These are phyloP conservation scores for Narcine bancroftii DNA, from an alignment of 2,113 vertebrate genomes.

Conservation along the genomic window DNA sequence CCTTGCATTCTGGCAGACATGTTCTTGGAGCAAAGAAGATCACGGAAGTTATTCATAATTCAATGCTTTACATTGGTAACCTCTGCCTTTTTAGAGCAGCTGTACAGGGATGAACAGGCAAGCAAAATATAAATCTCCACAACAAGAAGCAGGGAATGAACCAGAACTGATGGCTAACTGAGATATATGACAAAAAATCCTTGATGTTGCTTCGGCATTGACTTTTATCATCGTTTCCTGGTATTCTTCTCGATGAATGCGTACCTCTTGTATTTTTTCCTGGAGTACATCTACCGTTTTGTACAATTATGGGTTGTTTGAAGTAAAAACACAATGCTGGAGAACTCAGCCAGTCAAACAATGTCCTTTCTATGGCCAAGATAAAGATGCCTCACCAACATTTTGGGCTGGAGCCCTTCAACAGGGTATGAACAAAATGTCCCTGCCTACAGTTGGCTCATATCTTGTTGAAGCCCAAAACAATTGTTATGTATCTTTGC, in stretches of 20 bases:
- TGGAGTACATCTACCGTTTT: not conserved
- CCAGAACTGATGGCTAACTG: not conserved
- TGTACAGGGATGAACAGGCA: not conserved
- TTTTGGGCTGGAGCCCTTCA: too few relatives aligned
- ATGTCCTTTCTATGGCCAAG: too few relatives aligned
- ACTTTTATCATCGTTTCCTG: not conserved
- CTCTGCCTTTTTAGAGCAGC: not conserved
- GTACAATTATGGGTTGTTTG: not conserved
- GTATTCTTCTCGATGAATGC: not conserved
- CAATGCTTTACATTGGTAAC: not conserved
- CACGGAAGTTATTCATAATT: too few relatives aligned
- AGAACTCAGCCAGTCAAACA: too few relatives aligned
- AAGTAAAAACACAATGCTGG: too few relatives aligned
- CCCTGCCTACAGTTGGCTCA: too few relatives aligned
- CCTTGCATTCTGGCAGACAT: too few relatives aligned
- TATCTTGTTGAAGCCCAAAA: too few relatives aligned
- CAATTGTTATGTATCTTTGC: too few relatives aligned
- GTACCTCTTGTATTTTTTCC: not conserved
- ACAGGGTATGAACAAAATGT: too few relatives aligned
- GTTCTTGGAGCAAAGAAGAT: too few relatives aligned
- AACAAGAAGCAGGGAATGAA: not conserved
- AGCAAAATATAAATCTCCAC: not conserved
- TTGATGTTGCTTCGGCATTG: not conserved
- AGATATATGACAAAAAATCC: not conserved
- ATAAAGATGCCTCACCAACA: too few relatives aligned